Evolutionary conservation across 2,113 vertebrate genomes (phyloP), one percentile per base, ranked within the genome.

Genomic region (Pomatorhinus ruficollis): DNA sequence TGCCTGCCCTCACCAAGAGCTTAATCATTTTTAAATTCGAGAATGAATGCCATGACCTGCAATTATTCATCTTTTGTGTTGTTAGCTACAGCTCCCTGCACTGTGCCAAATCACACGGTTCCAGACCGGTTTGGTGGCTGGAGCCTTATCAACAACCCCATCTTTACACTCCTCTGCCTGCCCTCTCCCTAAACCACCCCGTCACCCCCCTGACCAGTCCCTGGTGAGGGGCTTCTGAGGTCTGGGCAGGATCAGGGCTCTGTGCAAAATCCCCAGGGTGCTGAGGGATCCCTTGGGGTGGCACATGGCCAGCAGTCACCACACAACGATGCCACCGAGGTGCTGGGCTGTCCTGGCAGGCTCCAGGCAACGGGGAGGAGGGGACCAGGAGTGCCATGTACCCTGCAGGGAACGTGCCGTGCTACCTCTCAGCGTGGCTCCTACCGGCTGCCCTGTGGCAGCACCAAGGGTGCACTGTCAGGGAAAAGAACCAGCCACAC

Each of bases 31-130:
- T 83, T 66, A 66, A 96, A 77, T 66, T 45, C 21, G 3, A 95
- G 89, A 95, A 94, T 69, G 70, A 83, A 95, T 90, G 93, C 83
- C 81, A 11, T 3, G 56, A 92, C 84, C 76, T 57, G 90, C 64
- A 66, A 89, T 96, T 74, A 86, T 85, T 97, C 94, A 92, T 81
- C 95, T 93, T 95, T 93, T 96, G 95, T 95, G 86, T 90, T 96
- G 83, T 35, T 74, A 81, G 86, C 80, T 95, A 74, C 94, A 74
- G 92, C 53, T 87, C 61, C 33, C 42, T 2, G 4, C 1, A 0
- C 85, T 18, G 87, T 90, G 94, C 95, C 96, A 95, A 88, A 87
- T 95, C 94, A 92, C 96, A 90, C 8, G 6, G 80, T 63, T 90
- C 57, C 86, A 90, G 89, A 87, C 79, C 22, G 44, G 92, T 95